Evolutionary conservation across 2,113 vertebrate species (phyloP), one percentile per base, ranked within the genome.

Genomic region (Marmota flaviventris): DNA sequence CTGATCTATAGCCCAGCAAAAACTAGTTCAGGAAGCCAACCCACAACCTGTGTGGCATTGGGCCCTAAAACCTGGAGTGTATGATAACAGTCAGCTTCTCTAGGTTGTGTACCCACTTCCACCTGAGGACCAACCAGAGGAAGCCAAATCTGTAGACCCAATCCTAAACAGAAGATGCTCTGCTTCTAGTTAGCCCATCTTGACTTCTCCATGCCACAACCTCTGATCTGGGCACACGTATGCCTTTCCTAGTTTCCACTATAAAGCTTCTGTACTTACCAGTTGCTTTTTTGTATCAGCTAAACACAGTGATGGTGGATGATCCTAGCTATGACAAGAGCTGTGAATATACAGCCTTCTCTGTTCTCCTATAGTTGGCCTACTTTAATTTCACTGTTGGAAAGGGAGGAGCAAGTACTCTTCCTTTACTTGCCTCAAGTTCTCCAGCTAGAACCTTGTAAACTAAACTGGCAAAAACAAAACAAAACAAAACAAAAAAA

Each of bases 81-180:
- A 1, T 88, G 63, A 11, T 53, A 82, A 77, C 20, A 48, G 22
- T 18, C 34, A 92, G 1, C 4, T 87, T 89, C 29, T 81, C 45
- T 48, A 5, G 8, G 39, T 34, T 78, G 75, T 45, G 1, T 42
- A 1, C 9, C 3, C 0, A 48, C 4, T 70, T 8, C 9, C 7
- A 70, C 4, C 6, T 56, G 77, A n/a, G 4, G 10, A 88, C 2
- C 32, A 91, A 56, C 1, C 10, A 95, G 8, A 63, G 16, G n/a
- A 78, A 89, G 16, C 3, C 24, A 78, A 65, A 78, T 29, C 48
- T 56, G 8, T 3, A 51, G 14, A 14, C 18, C 12, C 29, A 73
- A 72, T 10, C 32, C 53, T 39, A 63, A 42, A n/a, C 3, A 39
- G 10, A 61, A 18, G 42, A 13, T 78, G 0, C 18, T 63, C 25